These are phyloP conservation scores for Helicorthomorpha holstii DNA, from an alignment of 1,140 invertebrate genomes.

Conservation along the genomic window DNA sequence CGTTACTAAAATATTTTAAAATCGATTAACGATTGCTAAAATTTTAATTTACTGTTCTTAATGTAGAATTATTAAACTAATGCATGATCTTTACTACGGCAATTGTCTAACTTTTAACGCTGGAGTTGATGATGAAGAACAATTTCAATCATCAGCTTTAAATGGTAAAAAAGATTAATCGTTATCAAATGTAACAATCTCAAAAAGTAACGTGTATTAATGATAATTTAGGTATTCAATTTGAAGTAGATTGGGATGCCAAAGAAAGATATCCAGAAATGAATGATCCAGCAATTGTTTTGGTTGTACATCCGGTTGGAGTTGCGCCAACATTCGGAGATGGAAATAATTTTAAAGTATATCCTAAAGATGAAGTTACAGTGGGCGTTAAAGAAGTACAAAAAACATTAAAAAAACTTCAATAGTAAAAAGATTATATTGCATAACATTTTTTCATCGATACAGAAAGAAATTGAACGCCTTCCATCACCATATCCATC, in stretches of 20 bases:
- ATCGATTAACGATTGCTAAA: no score
- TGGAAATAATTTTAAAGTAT: not conserved
- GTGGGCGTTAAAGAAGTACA: not conserved
- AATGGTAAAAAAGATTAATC: not conserved
- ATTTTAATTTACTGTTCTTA: no score
- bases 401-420: not conserved
- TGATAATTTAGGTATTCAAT: not conserved
- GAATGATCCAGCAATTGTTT: not conserved
- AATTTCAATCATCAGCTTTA: not conserved
- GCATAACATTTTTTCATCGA: not conserved
- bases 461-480: not conserved
- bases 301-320: constrained; percentile 1
- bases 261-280: not conserved
- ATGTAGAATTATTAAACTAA: not conserved
- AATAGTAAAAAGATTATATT: not conserved
- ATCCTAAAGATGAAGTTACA: not conserved
- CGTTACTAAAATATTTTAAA: no score
- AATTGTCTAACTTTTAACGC: not conserved
- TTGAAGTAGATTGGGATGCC: not conserved
- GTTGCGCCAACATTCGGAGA: not conserved
- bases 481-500: not conserved
- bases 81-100: not conserved
- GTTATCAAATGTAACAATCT: no score
- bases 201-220: no score
- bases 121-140: not conserved